Evolutionary conservation across 1,140 invertebrate genomes (phyloP).

Genomic region (Ridgeia piscesae): DNA sequence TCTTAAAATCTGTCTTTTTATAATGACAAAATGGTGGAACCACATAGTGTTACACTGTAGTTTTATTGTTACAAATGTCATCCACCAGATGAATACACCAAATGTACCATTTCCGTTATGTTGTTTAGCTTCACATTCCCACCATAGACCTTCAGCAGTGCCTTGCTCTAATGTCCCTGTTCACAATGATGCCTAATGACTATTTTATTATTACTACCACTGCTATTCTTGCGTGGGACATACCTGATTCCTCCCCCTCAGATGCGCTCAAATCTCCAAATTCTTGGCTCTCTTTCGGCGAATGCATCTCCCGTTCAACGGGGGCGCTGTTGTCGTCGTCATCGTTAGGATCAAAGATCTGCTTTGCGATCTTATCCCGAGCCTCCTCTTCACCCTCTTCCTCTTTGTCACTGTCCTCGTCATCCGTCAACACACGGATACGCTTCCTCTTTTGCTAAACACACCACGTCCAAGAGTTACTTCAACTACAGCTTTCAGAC

Average conservation of each 20-base stretch:
- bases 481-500: background rate
- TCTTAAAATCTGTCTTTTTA: too few species aligned
- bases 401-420: slow-evolving; percentile 70
- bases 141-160: too few species aligned
- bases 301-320: background rate
- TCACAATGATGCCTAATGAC: too few species aligned
- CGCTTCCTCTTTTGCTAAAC: slow-evolving; percentile 83
- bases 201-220: too few species aligned
- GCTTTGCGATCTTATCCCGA: slow-evolving; percentile 82
- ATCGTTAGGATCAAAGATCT: slow-evolving; percentile 83
- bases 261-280: background rate
- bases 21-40: too few species aligned
- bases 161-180: too few species aligned
- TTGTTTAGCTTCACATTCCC: too few species aligned
- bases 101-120: too few species aligned
- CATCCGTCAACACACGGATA: slow-evolving; percentile 63
- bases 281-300: background rate
- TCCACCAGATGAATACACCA: too few species aligned
- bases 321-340: slow-evolving; percentile 60
- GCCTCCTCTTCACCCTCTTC: slow-evolving; percentile 76
- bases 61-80: too few species aligned
- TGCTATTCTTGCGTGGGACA: slow-evolving; percentile 33
- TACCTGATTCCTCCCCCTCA: slow-evolving; percentile 69
- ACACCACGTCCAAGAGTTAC: background rate
- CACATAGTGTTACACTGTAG: too few species aligned